phyloP scores from a whole-genome alignment of 2,113 vertebrate genomes.

The Coturnix japonica region DNA sequence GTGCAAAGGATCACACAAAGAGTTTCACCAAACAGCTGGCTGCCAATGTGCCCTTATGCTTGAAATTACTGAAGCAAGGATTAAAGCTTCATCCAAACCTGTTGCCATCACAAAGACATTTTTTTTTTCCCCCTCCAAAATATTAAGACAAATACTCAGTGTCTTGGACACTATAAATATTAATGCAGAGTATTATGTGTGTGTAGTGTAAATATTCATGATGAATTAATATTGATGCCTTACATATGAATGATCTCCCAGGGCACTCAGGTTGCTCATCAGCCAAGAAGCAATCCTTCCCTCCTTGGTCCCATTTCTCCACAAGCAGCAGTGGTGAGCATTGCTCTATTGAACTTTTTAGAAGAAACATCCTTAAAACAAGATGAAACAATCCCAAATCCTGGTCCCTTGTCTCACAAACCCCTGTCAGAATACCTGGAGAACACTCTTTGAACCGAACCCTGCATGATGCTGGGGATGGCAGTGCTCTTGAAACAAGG shows the following conservation, averaged over 20 bases:
- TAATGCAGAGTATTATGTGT: not conserved
- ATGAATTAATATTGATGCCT: not conserved
- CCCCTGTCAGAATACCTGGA: rapidly evolving
- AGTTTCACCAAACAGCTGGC: rapidly evolving
- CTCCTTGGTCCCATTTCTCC: not conserved
- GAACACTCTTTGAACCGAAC: rapidly evolving
- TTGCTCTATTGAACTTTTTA: not conserved
- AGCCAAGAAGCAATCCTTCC: not conserved
- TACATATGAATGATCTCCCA: not conserved
- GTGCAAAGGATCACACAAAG: rapidly evolving
- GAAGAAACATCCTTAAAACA: not conserved
- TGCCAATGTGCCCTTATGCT: not conserved
- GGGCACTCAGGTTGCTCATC: not conserved
- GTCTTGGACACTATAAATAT: not conserved
- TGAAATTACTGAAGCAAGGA: not conserved
- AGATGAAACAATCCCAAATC: not conserved
- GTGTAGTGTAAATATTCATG: not conserved
- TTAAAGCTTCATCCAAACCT: not conserved
- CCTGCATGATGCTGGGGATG: not conserved
- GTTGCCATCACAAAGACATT: not conserved
- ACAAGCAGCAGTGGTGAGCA: not conserved
- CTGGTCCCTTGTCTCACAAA: not conserved
- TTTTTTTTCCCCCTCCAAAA: not conserved
- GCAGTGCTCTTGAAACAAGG: constrained; percentile 5
- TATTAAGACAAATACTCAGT: not conserved